Evolutionary conservation across 2,888 invertebrate species (phyloP).

Genomic region (Anoncus sp.): DNA sequence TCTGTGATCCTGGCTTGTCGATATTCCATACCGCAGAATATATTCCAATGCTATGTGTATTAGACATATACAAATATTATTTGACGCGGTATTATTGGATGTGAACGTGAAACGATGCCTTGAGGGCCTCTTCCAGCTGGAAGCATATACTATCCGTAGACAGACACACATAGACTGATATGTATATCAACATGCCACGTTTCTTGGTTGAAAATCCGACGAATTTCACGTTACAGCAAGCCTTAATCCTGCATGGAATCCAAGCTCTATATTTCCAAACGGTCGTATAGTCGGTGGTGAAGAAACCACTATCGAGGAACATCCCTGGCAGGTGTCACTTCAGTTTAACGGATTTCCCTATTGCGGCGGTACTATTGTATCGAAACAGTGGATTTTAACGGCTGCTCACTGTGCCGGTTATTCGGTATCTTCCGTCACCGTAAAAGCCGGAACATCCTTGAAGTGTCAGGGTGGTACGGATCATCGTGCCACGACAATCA

Average conservation of each 20-base stretch:
- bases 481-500: conserved; percentile 65
- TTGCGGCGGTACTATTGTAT: conserved; percentile 85
- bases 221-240: conserved; percentile 41
- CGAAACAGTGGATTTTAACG: conserved; percentile 83
- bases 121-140: not conserved
- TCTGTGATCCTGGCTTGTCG: conserved; percentile 1
- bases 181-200: not conserved
- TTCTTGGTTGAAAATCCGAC: conserved; percentile 11
- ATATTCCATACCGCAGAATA: not conserved
- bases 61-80: not conserved
- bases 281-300: conserved; percentile 84
- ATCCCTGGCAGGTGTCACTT: conserved; percentile 84
- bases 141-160: conserved; percentile 16
- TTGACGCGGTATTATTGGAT: conserved; percentile 25
- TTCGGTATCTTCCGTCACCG: conserved; percentile 48
- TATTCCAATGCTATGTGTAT: too few relatives aligned
- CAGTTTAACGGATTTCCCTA: conserved; percentile 81
- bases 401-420: conserved; percentile 85
- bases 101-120: conserved; percentile 23
- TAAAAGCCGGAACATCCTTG: conserved; percentile 83
- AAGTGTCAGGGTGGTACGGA: conserved; percentile 83
- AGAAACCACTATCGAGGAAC: conserved; percentile 82
- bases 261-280: conserved; percentile 70
- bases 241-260: conserved; percentile 10
- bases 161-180: not conserved